Conservation (phyloP, 2,888 invertebrate species). For the Caenorhabditis macrosperma region DNA sequence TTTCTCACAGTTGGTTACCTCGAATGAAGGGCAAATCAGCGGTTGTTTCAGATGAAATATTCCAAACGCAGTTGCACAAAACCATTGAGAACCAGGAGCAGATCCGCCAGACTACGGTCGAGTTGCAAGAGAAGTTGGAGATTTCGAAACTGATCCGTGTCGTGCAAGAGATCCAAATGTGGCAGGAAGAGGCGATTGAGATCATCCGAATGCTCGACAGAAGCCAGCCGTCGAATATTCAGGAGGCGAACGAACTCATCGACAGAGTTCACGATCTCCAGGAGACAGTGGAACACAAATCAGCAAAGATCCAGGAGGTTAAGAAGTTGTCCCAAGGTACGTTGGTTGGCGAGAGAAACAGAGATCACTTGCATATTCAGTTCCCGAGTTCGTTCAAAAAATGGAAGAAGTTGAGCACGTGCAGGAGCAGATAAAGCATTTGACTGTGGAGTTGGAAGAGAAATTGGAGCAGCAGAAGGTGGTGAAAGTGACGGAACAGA, state of each 20-base stretch:
- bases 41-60: constrained; percentile 42
- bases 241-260: constrained; percentile 61
- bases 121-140: constrained; percentile 51
- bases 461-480: constrained; percentile 54
- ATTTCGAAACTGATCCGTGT: constrained; percentile 52
- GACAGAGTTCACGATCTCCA: constrained; percentile 62
- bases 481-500: constrained; percentile 59
- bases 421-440: constrained; percentile 53
- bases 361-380: constrained; percentile 15
- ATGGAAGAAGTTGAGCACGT: constrained; percentile 60
- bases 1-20: constrained; percentile 37
- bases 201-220: constrained; percentile 62
- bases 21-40: not conserved
- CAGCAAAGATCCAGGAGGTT: constrained; percentile 55
- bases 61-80: constrained; percentile 57
- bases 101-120: constrained; percentile 42
- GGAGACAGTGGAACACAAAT: constrained; percentile 56
- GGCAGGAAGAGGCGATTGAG: constrained; percentile 70
- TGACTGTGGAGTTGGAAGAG: constrained; percentile 52
- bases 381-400: constrained; percentile 51
- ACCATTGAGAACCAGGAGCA: constrained; percentile 53
- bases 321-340: constrained; percentile 45
- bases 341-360: not conserved
- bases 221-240: constrained; percentile 42
- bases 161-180: constrained; percentile 69